Base-by-base conservation (phyloP, 2,888 invertebrate genomes). In the Diloba caeruleocephala region DNA sequence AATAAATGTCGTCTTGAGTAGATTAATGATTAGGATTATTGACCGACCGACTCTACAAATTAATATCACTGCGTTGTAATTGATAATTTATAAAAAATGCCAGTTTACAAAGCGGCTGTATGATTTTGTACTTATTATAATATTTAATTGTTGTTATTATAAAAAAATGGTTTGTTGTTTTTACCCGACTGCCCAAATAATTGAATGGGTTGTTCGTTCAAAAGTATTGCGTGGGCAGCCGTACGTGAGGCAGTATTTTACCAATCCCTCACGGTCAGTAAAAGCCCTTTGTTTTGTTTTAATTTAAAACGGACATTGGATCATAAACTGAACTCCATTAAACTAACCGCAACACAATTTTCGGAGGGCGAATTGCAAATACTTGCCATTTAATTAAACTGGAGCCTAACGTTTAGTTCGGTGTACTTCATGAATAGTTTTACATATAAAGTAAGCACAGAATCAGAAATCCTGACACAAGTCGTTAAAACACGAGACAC, bases 391-490 rank as follows among this genome's bases (percentile, higher is more conserved):
- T 80, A 81, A 82, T 82, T 77, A 78, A 76, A 72, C 63, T 52
- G 66, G 65, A 60, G 48, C 63, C 62, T 59, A 23, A 33, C 38
- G 39, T 61, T 55, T 62, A 61, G 45, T 48, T 52, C 26, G 45
- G 23, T 31, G 52, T 49, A 50, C 64, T 78, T 63, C 74, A 81
- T 82, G 79, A 82, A 84, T 84, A 84, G 77, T 77, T 84, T 84
- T 79, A 76, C 84, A 83, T 83, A 78, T 70, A 74, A 73, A 81
- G 56, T 52, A 66, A 54, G 45, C 28, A 51, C 53, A 57, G 52
- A 70, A 58, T 66, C 57, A 50, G 64, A 65, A 33, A 31, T 38
- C 19, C 34, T 39, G 32, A 28, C 37, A 29, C 31, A 31, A 54
- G 19, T 61, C 23, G 13, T 43, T 41, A 31, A 43, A 33, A 54